These are phyloP conservation scores for Porites divaricata DNA, from an alignment of 92 coral and sea anemone species.

Conservation along the genomic window DNA sequence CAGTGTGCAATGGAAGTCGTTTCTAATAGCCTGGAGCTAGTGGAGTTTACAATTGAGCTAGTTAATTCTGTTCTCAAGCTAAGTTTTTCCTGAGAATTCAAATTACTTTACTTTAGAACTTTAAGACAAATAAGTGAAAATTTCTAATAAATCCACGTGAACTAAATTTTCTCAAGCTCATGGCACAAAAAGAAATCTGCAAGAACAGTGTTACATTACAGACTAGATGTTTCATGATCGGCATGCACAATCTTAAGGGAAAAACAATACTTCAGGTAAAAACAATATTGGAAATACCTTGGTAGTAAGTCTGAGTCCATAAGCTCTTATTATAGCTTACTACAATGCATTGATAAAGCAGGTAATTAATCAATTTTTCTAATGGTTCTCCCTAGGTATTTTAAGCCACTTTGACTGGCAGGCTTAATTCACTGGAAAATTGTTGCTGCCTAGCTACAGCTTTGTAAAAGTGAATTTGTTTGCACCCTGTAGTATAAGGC, in stretches of 20 bases:
- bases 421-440: too few species aligned
- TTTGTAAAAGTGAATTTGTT: too few species aligned
- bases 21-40: too few species aligned
- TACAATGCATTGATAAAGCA: constrained; percentile 11
- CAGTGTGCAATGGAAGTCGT: constrained; percentile 8
- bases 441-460: too few species aligned
- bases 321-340: constrained; percentile 16
- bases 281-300: constrained; percentile 58
- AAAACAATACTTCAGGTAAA: too few species aligned
- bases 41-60: too few species aligned
- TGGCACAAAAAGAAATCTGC: constrained; percentile 7
- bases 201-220: constrained; percentile 9
- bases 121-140: constrained; percentile 6
- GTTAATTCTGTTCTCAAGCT: too few species aligned
- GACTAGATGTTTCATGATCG: constrained; percentile 12
- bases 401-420: too few species aligned
- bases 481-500: too few species aligned
- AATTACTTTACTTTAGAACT: not conserved
- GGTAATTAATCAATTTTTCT: too few species aligned
- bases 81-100: constrained; percentile 4
- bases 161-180: constrained; percentile 11
- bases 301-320: constrained; percentile 22
- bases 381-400: too few species aligned
- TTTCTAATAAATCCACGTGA: constrained; percentile 3
- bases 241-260: constrained; percentile 17